Evolutionary conservation across 2,888 invertebrate genomes (phyloP).

Genomic region (Peribatodes rhomboidaria): DNA sequence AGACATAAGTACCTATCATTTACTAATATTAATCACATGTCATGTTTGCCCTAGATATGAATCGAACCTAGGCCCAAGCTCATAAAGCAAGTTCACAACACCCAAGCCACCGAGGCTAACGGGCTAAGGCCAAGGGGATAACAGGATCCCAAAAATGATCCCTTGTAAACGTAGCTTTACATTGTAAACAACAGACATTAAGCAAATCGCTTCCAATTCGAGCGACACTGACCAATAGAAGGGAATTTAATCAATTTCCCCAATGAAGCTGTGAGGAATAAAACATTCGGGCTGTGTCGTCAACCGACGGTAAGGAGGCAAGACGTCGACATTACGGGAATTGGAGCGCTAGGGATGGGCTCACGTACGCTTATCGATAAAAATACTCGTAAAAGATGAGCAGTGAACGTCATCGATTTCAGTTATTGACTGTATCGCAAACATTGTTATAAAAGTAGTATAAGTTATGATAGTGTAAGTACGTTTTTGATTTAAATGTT

Average conservation of each 20-base stretch:
- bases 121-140: too few relatives aligned
- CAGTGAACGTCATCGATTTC: not conserved
- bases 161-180: slow-evolving; percentile 1
- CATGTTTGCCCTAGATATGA: too few relatives aligned
- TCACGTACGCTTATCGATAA: slow-evolving; percentile 44
- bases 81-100: too few relatives aligned
- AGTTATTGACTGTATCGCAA: too few relatives aligned
- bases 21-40: too few relatives aligned
- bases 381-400: not conserved
- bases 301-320: slow-evolving; percentile 56
- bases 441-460: too few relatives aligned
- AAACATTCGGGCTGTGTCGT: slow-evolving; percentile 47
- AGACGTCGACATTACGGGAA: slow-evolving; percentile 63
- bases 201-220: slow-evolving; percentile 21
- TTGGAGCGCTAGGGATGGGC: slow-evolving; percentile 58
- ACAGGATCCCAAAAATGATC: too few relatives aligned
- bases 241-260: slow-evolving; percentile 48
- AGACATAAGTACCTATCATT: too few relatives aligned
- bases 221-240: slow-evolving; percentile 35
- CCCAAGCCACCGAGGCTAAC: too few relatives aligned
- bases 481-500: not conserved
- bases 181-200: slow-evolving; percentile 18
- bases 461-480: too few relatives aligned
- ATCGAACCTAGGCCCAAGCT: too few relatives aligned
- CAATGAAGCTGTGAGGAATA: slow-evolving; percentile 44